Percentiles rank a stretch among this genome's conserved stretches.
phyloP scores from a whole-genome alignment of 2,113 vertebrate genomes.

The Microcebus jonahi region DNA sequence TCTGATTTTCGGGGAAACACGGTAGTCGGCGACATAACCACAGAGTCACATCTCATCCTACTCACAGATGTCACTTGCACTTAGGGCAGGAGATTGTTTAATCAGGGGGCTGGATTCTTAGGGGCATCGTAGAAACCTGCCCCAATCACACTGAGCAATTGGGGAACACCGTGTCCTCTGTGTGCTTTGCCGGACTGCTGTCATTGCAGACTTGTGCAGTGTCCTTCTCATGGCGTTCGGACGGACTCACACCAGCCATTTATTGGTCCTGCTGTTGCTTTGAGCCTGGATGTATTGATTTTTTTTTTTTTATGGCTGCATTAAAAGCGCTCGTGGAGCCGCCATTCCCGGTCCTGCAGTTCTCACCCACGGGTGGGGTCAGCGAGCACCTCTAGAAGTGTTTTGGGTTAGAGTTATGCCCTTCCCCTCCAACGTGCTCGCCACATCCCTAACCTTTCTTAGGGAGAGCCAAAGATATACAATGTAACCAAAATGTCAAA shows the following conservation, averaged over 20 bases:
- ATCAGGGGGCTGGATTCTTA: neutral
- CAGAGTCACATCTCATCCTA: neutral
- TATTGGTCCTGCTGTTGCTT: no score
- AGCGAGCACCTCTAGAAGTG: neutral
- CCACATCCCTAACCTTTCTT: no score
- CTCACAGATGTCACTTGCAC: neutral
- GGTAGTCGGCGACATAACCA: neutral
- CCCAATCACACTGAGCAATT: neutral
- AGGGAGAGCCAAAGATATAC: no score
- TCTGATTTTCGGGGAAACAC: no score
- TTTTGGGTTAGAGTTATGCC: neutral
- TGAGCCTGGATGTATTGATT: no score
- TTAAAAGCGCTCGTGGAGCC: neutral
- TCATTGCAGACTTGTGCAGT: neutral
- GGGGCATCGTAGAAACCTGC: neutral
- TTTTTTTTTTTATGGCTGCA: no score
- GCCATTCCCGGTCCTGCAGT: neutral
- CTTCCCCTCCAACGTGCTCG: no score
- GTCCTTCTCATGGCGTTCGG: neutral
- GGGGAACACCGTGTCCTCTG: neutral
- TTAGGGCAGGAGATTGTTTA: neutral
- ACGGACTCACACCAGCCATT: neutral
- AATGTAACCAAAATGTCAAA: no score
- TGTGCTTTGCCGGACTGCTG: neutral
- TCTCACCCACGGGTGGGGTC: neutral